These are phyloP conservation scores for Melanotus villosus DNA, from an alignment of 2,888 invertebrate species.

Conservation along the genomic window DNA sequence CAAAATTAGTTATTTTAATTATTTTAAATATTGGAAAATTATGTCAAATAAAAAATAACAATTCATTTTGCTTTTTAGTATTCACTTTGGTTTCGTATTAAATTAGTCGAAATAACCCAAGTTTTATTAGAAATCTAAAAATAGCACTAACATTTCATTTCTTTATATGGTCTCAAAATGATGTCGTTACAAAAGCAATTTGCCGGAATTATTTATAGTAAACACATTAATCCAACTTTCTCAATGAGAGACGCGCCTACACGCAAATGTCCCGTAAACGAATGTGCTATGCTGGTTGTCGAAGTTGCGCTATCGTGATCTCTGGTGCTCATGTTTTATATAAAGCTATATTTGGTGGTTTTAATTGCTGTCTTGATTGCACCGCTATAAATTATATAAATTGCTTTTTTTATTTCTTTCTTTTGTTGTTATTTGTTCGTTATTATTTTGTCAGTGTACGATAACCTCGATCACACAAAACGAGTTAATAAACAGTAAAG, in stretches of 20 bases:
- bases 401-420: neutral
- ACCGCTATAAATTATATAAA: slow-evolving; percentile 5
- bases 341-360: neutral
- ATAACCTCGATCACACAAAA: slow-evolving; percentile 11
- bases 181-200: too few species aligned
- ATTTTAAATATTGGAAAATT: too few species aligned
- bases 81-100: too few species aligned
- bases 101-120: too few species aligned
- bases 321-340: neutral
- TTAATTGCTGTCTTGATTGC: neutral
- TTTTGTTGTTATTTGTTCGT: slow-evolving; percentile 6
- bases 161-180: neutral
- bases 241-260: neutral
- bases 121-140: too few species aligned
- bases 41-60: too few species aligned
- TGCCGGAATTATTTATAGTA: neutral
- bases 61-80: too few species aligned
- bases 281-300: neutral
- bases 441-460: neutral
- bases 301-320: neutral
- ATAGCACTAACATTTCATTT: too few species aligned
- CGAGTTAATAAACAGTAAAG: neutral
- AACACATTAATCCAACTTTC: neutral
- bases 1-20: too few species aligned
- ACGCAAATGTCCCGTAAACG: neutral